A percentile compares a stretch with the other conserved stretches of the same genome.
Conservation (phyloP, 2,888 invertebrate species). For the Ypsolopha sequella region DNA sequence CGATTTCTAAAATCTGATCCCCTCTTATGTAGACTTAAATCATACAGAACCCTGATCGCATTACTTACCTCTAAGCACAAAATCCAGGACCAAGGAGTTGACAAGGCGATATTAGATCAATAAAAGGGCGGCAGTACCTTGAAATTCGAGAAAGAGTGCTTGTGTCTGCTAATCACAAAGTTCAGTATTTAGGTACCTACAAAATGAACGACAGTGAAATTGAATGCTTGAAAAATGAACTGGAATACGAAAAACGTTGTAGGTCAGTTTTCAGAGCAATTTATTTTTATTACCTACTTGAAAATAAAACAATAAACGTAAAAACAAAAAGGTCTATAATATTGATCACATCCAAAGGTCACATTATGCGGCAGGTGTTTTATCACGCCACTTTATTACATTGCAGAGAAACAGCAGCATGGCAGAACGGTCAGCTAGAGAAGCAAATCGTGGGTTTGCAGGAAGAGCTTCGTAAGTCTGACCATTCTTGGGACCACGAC, state of each 20-base stretch:
- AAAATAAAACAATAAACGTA: too few relatives aligned
- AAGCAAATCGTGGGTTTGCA: slow-evolving; percentile 55
- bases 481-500: slow-evolving; percentile 55
- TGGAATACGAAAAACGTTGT: slow-evolving; percentile 59
- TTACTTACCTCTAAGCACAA: too few relatives aligned
- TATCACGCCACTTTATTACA: background rate
- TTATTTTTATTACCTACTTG: background rate
- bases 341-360: slow-evolving; percentile 1
- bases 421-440: slow-evolving; percentile 60
- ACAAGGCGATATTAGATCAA: background rate
- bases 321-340: too few relatives aligned
- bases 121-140: background rate
- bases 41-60: too few relatives aligned
- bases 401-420: slow-evolving; percentile 47
- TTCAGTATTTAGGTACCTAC: background rate
- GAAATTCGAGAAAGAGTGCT: background rate
- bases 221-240: slow-evolving; percentile 51
- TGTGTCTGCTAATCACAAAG: slow-evolving; percentile 1
- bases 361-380: background rate
- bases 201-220: slow-evolving; percentile 59
- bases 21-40: too few relatives aligned
- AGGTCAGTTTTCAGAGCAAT: slow-evolving; percentile 29
- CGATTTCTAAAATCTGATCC: too few relatives aligned
- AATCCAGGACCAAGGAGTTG: too few relatives aligned
- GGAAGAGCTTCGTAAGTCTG: slow-evolving; percentile 50